phyloP scores from a whole-genome alignment of 2,888 invertebrate genomes.

The Zootermopsis nevadensis region DNA sequence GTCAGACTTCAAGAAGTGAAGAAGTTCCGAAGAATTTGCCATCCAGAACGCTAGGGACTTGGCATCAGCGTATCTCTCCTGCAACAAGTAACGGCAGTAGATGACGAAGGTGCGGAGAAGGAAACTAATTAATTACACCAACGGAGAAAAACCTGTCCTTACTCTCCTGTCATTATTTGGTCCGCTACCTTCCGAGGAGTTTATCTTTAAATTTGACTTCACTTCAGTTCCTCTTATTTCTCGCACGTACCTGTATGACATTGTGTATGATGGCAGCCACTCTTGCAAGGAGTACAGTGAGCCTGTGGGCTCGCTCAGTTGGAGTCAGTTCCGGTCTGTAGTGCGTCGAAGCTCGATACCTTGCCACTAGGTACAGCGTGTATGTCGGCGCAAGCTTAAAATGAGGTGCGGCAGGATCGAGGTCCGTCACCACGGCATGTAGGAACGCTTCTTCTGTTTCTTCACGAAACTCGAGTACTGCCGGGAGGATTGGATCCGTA shows the following conservation, averaged over 20 bases:
- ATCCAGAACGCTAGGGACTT: constrained; percentile 94
- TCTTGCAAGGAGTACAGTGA: constrained; percentile 90
- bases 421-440: constrained; percentile 85
- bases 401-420: constrained; percentile 88
- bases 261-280: constrained; percentile 89
- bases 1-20: constrained; percentile 96
- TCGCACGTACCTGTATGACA: constrained; percentile 80
- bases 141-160: too few relatives aligned
- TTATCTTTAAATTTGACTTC: too few relatives aligned
- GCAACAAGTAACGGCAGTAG: constrained; percentile 56
- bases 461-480: constrained; percentile 94
- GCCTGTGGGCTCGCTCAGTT: constrained; percentile 89
- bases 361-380: constrained; percentile 92
- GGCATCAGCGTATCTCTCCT: constrained; percentile 88
- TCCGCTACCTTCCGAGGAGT: too few relatives aligned
- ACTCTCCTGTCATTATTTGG: too few relatives aligned
- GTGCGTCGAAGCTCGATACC: constrained; percentile 94
- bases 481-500: constrained; percentile 91
- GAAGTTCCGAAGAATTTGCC: constrained; percentile 95
- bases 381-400: constrained; percentile 98
- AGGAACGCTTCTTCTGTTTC: constrained; percentile 94
- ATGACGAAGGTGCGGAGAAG: too few relatives aligned
- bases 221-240: too few relatives aligned
- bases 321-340: constrained; percentile 93
- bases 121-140: too few relatives aligned